A percentile compares a stretch with the other conserved stretches of the same genome.
Conservation (phyloP, 2,797 vertebrate genomes). For the Argya squamiceps region DNA sequence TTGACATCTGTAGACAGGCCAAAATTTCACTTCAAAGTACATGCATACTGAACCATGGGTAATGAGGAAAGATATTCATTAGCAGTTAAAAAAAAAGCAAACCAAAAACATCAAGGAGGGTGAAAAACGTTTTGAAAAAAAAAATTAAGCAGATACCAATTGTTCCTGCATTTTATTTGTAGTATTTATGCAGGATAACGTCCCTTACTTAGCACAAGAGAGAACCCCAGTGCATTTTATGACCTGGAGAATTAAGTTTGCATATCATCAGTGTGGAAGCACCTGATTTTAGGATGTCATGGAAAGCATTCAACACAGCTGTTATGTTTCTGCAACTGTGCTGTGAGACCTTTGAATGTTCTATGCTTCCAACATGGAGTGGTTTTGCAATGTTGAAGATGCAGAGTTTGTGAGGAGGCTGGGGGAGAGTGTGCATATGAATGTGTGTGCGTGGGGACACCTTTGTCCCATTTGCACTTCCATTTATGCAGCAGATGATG, state of each 20-base stretch:
- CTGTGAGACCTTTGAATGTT: neutral
- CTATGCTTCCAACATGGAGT: neutral
- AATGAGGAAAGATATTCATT: neutral
- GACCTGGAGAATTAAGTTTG: neutral
- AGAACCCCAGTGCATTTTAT: neutral
- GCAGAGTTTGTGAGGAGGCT: neutral
- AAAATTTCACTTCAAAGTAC: neutral
- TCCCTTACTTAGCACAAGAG: neutral
- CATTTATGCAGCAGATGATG: conserved; percentile 45
- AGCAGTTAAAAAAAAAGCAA: neutral
- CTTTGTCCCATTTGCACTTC: conserved; percentile 38
- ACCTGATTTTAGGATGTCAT: neutral
- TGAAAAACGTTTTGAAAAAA: neutral
- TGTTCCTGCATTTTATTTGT: neutral
- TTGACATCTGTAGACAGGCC: neutral
- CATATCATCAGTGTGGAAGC: neutral
- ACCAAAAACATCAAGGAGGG: neutral
- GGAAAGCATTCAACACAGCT: neutral
- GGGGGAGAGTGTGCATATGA: neutral
- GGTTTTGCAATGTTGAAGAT: neutral
- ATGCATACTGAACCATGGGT: neutral
- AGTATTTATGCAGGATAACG: neutral
- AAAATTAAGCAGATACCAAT: neutral
- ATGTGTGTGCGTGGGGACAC: neutral
- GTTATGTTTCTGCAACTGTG: neutral